Base-by-base conservation (phyloP, 1,140 invertebrate species). In the Idris sp. region DNA sequence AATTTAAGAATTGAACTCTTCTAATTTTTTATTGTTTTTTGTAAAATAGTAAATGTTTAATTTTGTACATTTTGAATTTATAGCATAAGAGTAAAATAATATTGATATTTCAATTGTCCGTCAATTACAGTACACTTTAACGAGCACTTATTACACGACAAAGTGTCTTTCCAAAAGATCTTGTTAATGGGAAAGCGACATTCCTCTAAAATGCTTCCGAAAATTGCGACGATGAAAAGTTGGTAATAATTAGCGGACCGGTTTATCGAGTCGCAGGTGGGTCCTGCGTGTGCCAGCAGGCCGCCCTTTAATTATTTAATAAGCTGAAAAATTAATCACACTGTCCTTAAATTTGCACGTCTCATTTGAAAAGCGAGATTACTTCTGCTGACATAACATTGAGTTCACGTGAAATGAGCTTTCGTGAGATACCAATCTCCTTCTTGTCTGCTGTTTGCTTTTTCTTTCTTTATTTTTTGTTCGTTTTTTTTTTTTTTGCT, bases 291-390 rank as follows among this genome's bases (percentile, higher is more conserved):
- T 38, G 16, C 22, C 30, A n/a, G 40, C 56, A 10, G 26, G 61
- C 61, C 54, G 67, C 73, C 53, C 58, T 46, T 76, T 76, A 67
- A 76, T 76, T 61, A 71, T 76, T 76, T 72, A 76, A 72, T 76
- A 76, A 67, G 74, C 56, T 67, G 74, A 53, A 76, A 76, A 76
- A 71, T 76, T 76, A 76, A 76, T 76, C 64, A 62, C 74, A 76
- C 68, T 49, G 68, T 58, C 25, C 51, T 43, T 67, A 68, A 72
- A 76, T 76, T 76, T 11, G 43, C 22, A 35, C 25, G 19, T 49
- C 41, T 49, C 19, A 13, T 9, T 16, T 33, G 48, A 73, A 64
- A 31, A 49, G 10, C 33, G 11, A 59, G 9, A 33, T 8, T 51
- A 67, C 48, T 53, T 53, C 65, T 59, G 30, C 13, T 36, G 16